These are phyloP conservation scores for Monarcha castaneiventris DNA, from an alignment of 2,113 vertebrate species.

Conservation along the genomic window DNA sequence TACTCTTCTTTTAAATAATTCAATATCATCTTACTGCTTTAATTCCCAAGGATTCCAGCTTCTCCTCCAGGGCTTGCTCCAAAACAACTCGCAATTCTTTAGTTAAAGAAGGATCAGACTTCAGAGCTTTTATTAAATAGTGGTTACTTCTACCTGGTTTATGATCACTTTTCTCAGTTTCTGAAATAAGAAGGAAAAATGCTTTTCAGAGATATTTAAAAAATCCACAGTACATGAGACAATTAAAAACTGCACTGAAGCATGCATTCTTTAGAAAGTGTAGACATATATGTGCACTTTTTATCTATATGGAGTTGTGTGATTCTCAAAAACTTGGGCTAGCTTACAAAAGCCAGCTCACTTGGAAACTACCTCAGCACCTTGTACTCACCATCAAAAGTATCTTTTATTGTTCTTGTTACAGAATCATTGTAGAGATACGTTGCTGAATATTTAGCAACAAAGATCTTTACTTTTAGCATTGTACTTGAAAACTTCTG, in stretches of 20 bases:
- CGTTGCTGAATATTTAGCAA: neutral
- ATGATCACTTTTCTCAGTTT: slow-evolving; percentile 64
- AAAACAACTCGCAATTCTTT: slow-evolving; percentile 78
- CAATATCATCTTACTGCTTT: slow-evolving; percentile 75
- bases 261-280: neutral
- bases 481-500: neutral
- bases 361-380: neutral
- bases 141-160: slow-evolving; percentile 65
- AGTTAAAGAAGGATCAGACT: slow-evolving; percentile 76
- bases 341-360: neutral
- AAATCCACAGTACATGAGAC: neutral
- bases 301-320: neutral
- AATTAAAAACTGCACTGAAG: neutral
- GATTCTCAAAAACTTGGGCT: neutral
- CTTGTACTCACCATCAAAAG: neutral
- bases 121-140: slow-evolving; percentile 65
- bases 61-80: slow-evolving; percentile 79
- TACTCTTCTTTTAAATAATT: neutral
- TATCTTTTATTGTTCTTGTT: neutral
- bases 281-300: neutral
- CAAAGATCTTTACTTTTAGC: neutral
- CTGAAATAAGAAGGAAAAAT: slow-evolving; percentile 66
- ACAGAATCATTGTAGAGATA: neutral
- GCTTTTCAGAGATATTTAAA: neutral
- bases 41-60: slow-evolving; percentile 83